Conservation (phyloP, 1,140 invertebrate species). For the Atta colombica region DNA sequence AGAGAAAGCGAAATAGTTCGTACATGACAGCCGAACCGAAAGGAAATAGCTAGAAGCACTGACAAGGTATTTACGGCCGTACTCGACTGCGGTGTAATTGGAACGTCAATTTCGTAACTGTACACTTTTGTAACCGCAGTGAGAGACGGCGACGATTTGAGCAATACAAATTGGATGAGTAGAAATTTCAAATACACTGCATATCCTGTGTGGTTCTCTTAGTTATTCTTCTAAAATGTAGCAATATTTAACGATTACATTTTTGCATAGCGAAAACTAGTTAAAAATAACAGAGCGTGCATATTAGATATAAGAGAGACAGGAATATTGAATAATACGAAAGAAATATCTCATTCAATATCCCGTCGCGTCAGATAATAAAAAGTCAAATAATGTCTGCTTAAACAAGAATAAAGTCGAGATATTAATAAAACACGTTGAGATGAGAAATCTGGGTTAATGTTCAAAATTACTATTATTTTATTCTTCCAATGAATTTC, state of each 20-base stretch:
- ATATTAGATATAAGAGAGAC: not conserved
- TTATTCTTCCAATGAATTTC: not conserved
- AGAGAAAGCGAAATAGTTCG: conserved; percentile 19
- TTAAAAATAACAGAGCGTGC: not conserved
- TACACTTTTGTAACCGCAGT: conserved; percentile 23
- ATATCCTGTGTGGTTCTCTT: not conserved
- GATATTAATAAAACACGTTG: not conserved
- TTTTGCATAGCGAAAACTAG: not conserved
- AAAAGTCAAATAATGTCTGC: not conserved
- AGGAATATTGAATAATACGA: not conserved
- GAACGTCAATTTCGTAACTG: conserved; percentile 59
- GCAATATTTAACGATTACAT: not conserved
- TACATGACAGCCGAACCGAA: conserved; percentile 30
- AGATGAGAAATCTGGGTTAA: not conserved
- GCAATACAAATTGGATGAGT: conserved; percentile 35
- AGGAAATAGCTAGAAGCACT: conserved; percentile 57
- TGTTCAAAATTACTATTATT: conserved; percentile 14
- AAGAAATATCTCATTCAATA: not conserved
- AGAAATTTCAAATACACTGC: not conserved
- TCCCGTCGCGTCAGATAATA: not conserved
- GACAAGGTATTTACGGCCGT: conserved; percentile 47
- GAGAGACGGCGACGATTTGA: not conserved
- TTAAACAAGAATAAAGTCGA: not conserved
- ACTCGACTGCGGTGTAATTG: conserved; percentile 55
- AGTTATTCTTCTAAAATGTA: not conserved